Evolutionary conservation across 2,888 invertebrate species (phyloP).

Genomic region (Panzeria rudis): DNA sequence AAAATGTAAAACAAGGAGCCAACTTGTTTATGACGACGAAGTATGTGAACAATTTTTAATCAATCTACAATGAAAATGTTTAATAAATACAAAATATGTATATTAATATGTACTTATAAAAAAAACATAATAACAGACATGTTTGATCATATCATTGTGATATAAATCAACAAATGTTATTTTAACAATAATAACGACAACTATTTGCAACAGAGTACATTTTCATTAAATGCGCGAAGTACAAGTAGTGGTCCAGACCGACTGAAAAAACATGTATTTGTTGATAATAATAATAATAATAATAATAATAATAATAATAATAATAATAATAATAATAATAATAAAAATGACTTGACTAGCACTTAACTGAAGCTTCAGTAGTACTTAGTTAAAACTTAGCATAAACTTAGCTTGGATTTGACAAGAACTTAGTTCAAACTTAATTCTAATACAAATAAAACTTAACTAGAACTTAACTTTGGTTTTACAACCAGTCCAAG

Average conservation of each 20-base stretch:
- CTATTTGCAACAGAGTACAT: not conserved
- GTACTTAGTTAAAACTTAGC: too few species aligned
- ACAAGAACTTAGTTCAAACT: too few species aligned
- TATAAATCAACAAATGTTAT: constrained; percentile 56
- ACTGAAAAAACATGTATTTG: not conserved
- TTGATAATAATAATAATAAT: too few species aligned
- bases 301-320: too few species aligned
- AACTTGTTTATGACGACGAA: constrained; percentile 38
- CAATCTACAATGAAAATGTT: constrained; percentile 50
- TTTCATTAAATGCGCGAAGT: not conserved
- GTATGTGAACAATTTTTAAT: constrained; percentile 41
- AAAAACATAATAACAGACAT: constrained; percentile 24
- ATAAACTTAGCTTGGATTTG: too few species aligned
- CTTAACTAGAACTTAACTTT: too few species aligned
- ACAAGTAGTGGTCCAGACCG: not conserved
- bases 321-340: too few species aligned
- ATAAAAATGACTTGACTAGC: too few species aligned
- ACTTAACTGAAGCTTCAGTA: too few species aligned
- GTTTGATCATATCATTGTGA: constrained; percentile 43
- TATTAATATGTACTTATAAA: constrained; percentile 2
- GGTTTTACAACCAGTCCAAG: too few species aligned
- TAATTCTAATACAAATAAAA: too few species aligned
- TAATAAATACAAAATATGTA: constrained; percentile 5
- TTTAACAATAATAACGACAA: constrained; percentile 22
- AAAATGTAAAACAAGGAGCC: constrained; percentile 27